These are phyloP conservation scores for Pissodes strobi DNA, from an alignment of 1,140 invertebrate genomes.

Conservation along the genomic window DNA sequence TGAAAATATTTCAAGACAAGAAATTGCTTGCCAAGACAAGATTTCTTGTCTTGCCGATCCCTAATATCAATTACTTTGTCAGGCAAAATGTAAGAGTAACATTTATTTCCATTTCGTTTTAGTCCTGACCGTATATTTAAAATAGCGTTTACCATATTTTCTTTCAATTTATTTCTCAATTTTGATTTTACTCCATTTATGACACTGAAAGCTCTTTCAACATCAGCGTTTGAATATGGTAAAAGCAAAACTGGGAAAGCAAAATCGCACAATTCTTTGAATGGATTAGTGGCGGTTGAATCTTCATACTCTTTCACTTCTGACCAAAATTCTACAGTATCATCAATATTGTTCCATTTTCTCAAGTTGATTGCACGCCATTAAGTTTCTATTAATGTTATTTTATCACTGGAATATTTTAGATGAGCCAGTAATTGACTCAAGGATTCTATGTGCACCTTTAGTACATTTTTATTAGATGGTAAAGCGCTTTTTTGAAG, in stretches of 20 bases:
- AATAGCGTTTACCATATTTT: background rate
- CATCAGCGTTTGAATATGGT: no score
- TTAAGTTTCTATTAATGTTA: background rate
- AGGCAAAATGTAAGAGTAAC: no score
- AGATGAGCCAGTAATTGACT: background rate
- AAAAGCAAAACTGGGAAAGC: background rate
- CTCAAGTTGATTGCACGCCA: background rate
- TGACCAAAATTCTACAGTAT: background rate
- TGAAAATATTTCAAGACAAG: no score
- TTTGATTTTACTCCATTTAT: background rate
- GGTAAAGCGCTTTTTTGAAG: background rate
- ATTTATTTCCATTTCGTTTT: no score
- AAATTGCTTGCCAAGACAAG: no score
- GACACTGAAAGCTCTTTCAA: background rate
- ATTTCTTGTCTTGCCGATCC: no score
- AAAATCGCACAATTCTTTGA: background rate
- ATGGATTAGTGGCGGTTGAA: no score
- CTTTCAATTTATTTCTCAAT: no score
- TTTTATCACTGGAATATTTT: background rate
- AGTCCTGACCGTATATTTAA: no score
- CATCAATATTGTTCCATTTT: background rate
- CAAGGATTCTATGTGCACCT: background rate
- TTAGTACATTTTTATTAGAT: background rate
- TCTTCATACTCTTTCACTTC: no score
- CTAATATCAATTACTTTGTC: no score